Conservation (phyloP, 2,113 vertebrate genomes). For the Pteruthius melanotis region DNA sequence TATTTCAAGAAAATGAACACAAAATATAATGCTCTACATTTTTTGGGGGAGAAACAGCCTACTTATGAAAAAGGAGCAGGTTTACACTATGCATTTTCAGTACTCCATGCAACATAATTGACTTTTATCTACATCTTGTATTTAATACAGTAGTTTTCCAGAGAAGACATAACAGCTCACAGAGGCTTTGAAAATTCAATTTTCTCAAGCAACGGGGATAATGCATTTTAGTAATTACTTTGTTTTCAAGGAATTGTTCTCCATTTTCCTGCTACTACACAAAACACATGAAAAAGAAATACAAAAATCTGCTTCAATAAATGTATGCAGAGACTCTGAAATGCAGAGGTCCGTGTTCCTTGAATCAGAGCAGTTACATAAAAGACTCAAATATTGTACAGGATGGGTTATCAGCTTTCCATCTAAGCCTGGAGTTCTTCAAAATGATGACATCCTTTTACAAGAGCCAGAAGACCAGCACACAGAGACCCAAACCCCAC, state of each 20-base stretch:
- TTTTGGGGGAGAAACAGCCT: not conserved
- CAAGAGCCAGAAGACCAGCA: not conserved
- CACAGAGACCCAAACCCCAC: not conserved
- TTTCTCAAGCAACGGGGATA: conserved; percentile 13
- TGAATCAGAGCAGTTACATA: not conserved
- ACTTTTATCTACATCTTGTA: conserved; percentile 1
- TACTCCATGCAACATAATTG: not conserved
- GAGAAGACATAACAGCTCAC: not conserved
- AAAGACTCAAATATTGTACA: not conserved
- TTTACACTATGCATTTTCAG: not conserved
- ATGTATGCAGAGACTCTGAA: not conserved
- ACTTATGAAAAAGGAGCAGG: not conserved
- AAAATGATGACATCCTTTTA: not conserved
- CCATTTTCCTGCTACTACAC: not conserved
- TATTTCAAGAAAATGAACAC: not conserved
- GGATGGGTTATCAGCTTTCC: not conserved
- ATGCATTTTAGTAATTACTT: conserved; percentile 13
- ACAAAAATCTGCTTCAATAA: not conserved
- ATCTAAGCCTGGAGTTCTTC: not conserved
- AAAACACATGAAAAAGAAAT: not conserved
- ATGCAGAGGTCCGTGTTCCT: not conserved
- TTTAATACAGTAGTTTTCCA: conserved; percentile 1
- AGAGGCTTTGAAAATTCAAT: conserved; percentile 42
- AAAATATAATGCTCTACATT: not conserved
- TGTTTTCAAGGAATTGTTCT: not conserved